Evolutionary conservation across 1,140 invertebrate species (phyloP), one percentile per base, ranked within the genome.

Genomic region (Lucilia cuprina): DNA sequence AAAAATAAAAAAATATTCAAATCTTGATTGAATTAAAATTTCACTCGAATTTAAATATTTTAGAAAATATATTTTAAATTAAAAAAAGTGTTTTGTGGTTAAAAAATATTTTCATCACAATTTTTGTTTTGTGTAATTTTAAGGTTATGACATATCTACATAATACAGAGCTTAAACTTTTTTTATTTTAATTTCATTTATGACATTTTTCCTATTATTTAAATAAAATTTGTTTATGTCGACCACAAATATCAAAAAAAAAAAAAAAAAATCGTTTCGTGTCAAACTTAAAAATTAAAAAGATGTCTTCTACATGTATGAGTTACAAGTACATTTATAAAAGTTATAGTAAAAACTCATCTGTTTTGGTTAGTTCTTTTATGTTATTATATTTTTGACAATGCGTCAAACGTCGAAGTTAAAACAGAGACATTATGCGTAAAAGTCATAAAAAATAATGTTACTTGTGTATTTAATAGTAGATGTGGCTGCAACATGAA

Each of bases 391-490:
- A 30, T 70, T 70, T 70, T 70, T 70, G 65, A 70, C 65, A 70
- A 25, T 70, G 65, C 65, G 65, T 70, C 65, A 70, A 70, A 70
- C 25, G 65, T 70, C 65, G 25, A 70, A 70, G 65, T 70, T 70
- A 19, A 70, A 70, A 70, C 19, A 70, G 65, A 70, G 65, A 25
- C 65, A 70, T 70, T 70, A 70, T 70, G 65, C 65, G 65, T 70
- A 70, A 70, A 21, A 70, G n/a, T 21, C 65, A 70, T 70, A 70
- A 70, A 70, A 70, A 70, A 70, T 70, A 70, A 70, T 70, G 65
- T 19, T n/a, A 70, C 65, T 70, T 25, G n/a, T 60, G 55, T n/a
- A n/a, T 17, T n/a, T 60, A 17, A 17, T 60, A 17, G 50, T 60
- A 14, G 55, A 5, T 60, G 13, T 60, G n/a, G 55, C 7, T 60